These are phyloP conservation scores for Himalopsyche kuldschensis DNA, from an alignment of 2,888 invertebrate genomes.

Conservation along the genomic window DNA sequence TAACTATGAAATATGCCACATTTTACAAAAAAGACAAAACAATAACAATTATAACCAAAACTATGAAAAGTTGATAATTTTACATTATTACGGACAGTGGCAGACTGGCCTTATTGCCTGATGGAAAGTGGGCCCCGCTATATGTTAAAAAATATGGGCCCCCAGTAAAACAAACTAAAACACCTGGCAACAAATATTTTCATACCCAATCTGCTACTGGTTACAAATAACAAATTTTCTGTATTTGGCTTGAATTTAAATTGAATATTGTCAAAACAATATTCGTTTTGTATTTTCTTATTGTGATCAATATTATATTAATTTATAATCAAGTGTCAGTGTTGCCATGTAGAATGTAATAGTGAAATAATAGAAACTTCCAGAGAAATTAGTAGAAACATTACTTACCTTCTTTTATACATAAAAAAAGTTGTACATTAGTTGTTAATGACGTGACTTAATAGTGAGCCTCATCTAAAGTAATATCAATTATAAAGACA, in stretches of 20 bases:
- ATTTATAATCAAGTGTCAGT: background rate
- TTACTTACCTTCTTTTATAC: background rate
- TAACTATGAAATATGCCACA: too few species aligned
- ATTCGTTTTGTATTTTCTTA: background rate
- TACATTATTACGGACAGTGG: too few species aligned
- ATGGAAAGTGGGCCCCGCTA: too few species aligned
- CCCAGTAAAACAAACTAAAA: too few species aligned
- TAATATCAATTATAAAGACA: background rate
- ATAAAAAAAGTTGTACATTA: background rate
- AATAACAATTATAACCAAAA: too few species aligned
- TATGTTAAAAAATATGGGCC: too few species aligned
- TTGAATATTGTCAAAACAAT: background rate
- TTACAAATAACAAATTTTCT: background rate
- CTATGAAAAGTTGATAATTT: too few species aligned
- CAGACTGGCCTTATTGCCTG: too few species aligned
- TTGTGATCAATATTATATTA: background rate
- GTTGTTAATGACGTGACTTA: background rate
- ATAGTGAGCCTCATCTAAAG: too few species aligned
- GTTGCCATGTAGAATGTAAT: background rate
- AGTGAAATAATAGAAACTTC: slow-evolving; percentile 2
- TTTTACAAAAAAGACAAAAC: too few species aligned
- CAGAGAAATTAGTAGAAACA: background rate
- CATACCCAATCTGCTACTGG: too few species aligned
- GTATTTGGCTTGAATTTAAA: background rate
- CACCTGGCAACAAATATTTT: too few species aligned